Base-by-base conservation (phyloP, 2,888 invertebrate genomes). In the Scaptomyza polygonia region DNA sequence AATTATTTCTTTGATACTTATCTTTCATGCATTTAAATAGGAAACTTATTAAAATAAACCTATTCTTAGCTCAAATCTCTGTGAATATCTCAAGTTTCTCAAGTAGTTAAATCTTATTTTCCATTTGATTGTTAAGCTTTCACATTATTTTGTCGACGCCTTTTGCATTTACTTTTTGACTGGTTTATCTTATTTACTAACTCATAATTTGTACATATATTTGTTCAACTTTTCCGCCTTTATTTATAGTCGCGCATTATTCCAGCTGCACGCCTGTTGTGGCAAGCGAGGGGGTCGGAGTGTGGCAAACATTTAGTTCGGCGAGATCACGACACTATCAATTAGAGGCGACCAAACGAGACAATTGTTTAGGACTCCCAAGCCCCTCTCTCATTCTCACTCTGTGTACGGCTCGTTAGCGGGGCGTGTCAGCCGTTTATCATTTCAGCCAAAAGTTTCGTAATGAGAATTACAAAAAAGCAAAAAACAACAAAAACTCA, bases 281-380 rank as follows among this genome's bases (percentile, higher is more conserved):
- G 44, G 4, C n/a, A 36, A 8, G n/a, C n/a, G 39, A 44, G 42
- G 3, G 47, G 32, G 49, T 12, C 18, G 40, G 39, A 18, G 47
- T 45, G 27, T 45, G 42, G 51, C 62, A 61, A 63, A 67, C 54
- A 72, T 72, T 75, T 70, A 47, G 62, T 56, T 63, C n/a, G 55
- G 34, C 36, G 40, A 59, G 75, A 86, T 86, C 83, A 83, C 84
- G 83, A 86, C 86, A 86, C 84, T 84, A 86, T 83, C 83, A 83
- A 84, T 83, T 83, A 85, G 77, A 81, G 77, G 64, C 59, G 74
- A 56, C 51, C 55, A 70, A 59, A 51, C 76, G 63, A 86, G 85
- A 84, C 81, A 84, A 79, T 83, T 82, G 86, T 76, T 86, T 79
- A 76, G 76, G 66, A 63, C 70, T 77, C 68, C 32, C 75, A 58